phyloP scores from a whole-genome alignment of 1,140 invertebrate species.

The Lucilia sericata region DNA sequence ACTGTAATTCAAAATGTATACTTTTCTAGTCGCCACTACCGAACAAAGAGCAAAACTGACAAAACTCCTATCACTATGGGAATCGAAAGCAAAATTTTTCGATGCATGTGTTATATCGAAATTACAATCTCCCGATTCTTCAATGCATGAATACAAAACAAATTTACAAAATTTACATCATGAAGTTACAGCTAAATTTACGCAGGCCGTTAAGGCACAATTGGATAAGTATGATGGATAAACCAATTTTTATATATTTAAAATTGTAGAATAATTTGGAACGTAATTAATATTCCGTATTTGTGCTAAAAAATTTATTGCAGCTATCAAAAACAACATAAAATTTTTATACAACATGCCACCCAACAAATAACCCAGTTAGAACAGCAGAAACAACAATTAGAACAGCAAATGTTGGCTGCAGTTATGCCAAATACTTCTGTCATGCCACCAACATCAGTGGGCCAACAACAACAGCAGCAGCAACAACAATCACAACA shows the following conservation, averaged over 20 bases:
- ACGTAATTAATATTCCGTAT: neutral
- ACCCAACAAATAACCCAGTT: constrained; percentile 87
- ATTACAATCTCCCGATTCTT: constrained; percentile 81
- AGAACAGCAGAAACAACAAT: constrained; percentile 81
- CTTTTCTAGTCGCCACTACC: constrained; percentile 75
- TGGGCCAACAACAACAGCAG: constrained; percentile 51
- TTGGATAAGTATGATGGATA: constrained; percentile 75
- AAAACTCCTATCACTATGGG: constrained; percentile 94
- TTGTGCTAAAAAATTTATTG: neutral
- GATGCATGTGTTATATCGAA: constrained; percentile 85
- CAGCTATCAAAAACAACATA: constrained; percentile 91
- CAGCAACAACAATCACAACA: constrained; percentile 49
- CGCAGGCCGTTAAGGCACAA: constrained; percentile 79
- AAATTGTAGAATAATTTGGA: neutral
- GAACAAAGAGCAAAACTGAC: constrained; percentile 91
- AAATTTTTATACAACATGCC: constrained; percentile 93
- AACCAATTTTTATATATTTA: neutral
- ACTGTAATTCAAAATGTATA: neutral
- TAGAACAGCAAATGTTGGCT: constrained; percentile 76
- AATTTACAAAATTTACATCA: constrained; percentile 83
- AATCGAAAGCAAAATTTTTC: constrained; percentile 96
- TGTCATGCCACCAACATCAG: constrained; percentile 48
- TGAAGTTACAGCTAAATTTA: constrained; percentile 79
- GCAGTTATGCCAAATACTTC: constrained; percentile 55
- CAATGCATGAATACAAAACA: constrained; percentile 87